Evolutionary conservation across 2,113 vertebrate species (phyloP).

Genomic region (Anhinga rufa): DNA sequence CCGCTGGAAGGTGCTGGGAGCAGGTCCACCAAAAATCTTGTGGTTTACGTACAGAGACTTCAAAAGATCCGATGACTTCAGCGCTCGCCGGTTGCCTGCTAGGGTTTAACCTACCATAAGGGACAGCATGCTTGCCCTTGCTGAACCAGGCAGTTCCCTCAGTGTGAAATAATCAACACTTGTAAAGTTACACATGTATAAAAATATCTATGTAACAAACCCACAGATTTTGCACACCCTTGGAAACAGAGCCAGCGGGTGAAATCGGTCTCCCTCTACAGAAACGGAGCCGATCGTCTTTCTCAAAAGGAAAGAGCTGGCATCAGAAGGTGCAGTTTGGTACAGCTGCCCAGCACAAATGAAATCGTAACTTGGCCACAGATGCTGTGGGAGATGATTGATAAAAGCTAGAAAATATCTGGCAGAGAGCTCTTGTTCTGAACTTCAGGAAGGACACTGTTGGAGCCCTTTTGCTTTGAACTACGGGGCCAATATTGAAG

Average conservation of each 20-base stretch:
- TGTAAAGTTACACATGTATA: too few species aligned
- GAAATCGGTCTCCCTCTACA: background rate
- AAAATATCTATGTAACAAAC: background rate
- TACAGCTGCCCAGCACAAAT: background rate
- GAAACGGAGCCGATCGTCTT: fast-evolving
- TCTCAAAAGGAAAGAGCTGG: background rate
- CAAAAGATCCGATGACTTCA: too few species aligned
- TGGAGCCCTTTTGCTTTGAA: background rate
- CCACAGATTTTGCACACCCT: background rate
- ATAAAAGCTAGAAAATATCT: background rate
- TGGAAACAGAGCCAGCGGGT: background rate
- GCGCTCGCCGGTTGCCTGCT: background rate
- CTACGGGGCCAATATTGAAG: too few species aligned
- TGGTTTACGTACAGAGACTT: background rate
- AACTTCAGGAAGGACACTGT: background rate
- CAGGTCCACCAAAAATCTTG: background rate
- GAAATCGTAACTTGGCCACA: background rate
- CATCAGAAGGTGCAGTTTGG: background rate
- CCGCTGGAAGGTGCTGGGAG: background rate
- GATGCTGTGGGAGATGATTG: background rate
- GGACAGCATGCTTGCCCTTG: background rate
- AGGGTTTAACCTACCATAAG: background rate
- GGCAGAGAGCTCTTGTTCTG: background rate
- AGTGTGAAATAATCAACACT: background rate
- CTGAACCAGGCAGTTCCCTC: background rate